Evolutionary conservation across 2,113 vertebrate species (phyloP).

Genomic region (Brachypteracias leptosomus): DNA sequence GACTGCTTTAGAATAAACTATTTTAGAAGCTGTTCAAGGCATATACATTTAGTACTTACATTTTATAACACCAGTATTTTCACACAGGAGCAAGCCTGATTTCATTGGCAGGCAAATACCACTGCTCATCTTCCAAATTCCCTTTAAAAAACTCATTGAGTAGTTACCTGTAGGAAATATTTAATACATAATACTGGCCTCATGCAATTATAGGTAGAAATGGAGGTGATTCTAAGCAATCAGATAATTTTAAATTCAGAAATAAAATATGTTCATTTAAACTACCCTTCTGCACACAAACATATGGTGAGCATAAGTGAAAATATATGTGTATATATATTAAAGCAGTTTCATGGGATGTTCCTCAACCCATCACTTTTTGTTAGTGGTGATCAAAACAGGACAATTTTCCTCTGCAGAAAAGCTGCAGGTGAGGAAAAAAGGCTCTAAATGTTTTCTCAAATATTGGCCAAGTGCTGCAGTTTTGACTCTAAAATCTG

Average conservation of each 20-base stretch:
- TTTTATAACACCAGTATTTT: neutral
- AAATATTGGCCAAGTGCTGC: neutral
- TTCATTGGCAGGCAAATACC: neutral
- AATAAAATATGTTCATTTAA: neutral
- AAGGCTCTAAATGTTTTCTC: neutral
- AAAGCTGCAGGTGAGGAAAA: neutral
- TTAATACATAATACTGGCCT: neutral
- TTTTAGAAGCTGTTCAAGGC: neutral
- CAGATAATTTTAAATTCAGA: neutral
- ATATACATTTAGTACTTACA: neutral
- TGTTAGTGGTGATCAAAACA: neutral
- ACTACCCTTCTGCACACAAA: neutral
- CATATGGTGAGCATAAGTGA: neutral
- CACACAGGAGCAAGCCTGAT: neutral
- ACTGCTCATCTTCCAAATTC: neutral
- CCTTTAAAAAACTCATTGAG: neutral
- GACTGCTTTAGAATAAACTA: neutral
- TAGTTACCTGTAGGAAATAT: neutral
- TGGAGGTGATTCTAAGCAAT: neutral
- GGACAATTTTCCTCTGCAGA: neutral
- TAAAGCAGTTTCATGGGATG: neutral
- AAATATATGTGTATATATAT: neutral
- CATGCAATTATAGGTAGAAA: neutral
- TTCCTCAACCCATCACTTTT: neutral
- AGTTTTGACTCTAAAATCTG: neutral